Base-by-base conservation (phyloP, 2,113 vertebrate species). In the Channa argus region DNA sequence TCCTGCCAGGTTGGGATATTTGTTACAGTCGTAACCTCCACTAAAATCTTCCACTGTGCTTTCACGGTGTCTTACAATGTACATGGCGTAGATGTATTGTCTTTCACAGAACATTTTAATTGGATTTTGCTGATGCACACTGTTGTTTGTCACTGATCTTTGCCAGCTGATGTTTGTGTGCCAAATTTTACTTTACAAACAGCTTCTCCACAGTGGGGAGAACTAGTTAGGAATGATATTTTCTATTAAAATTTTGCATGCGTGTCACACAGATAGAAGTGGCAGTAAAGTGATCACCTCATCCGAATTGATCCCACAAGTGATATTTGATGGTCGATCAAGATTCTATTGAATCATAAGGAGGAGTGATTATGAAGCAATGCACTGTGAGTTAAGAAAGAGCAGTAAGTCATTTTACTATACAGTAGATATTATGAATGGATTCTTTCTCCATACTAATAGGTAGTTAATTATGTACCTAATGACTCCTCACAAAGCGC, bases 401-500 rank as follows among this genome's bases (percentile, higher is more conserved):
- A 87, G 77, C 81, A 72, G 73, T 72, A 73, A 84, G 83, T 88
- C 83, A 55, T 89, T 85, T 89, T 77, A 84, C 68, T 84, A 73
- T 84, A 24, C 24, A 24, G 24, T 24, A 65, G 82, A 88, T 88
- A 86, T 92, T 91, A 92, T 87, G 84, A 91, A 92, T 93, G 85
- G 80, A 85, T 87, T 89, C 88, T 89, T 88, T 86, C 88, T 88
- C 59, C 87, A 84, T 88, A 79, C 85, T 90, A 90, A 93, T 92
- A 92, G 83, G 89, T 85, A 90, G 85, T 93, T 93, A 91, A 93
- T 92, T 90, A 92, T 91, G 86, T 71, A 90, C 87, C 87, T 92
- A 93, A 93, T 92, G 92, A 92, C 90, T 93, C 88, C 74, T 89
- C 91, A 88, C 91, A 91, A 92, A 92, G 90, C 79, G 53, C 86